Evolutionary conservation across 2,113 vertebrate genomes (phyloP), one percentile per base, ranked within the genome.

Genomic region (Cichladusa arquata): DNA sequence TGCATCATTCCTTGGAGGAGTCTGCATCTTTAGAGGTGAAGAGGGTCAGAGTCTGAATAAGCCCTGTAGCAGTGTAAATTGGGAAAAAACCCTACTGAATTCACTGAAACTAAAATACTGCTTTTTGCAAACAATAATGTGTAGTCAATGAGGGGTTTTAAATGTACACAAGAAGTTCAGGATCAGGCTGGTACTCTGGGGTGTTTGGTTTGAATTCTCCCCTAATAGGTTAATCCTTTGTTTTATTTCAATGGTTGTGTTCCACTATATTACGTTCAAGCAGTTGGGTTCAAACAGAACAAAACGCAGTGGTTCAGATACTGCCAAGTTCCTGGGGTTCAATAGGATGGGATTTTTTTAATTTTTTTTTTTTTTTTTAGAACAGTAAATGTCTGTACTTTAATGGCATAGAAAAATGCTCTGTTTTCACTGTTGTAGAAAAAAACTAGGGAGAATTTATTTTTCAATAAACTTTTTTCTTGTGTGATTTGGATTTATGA

Each of bases 401-500:
- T 95, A 95, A 96, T 88, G 95, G 94, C 93, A 92, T 95, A 97
- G 93, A 96, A 91, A 94, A 95, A 97, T 90, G 96, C 96, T 97
- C 98, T 97, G 96, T 97, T 98, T 97, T 97, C 97, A 97, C 95
- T 98, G 97, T 97, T 97, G 98, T 98, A 98, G 98, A 98, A 89
- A 98, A 98, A 97, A 98, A 98, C 97, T 98, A 99, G 98, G 98
- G 96, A 98, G 98, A 98, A 98, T 99, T 99, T 99, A 99, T 99
- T 99, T 99, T 99, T 99, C 98, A 98, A 99, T 99, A 99, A 98
- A 99, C 97, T 96, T 98, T 98, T 97, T 98, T 98, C 97, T 97
- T 98, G 98, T 98, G 99, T 98, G 97, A 98, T 93, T 93, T 90
- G 89, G 92, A 93, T 96, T 91, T 88, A 79, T 92, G 88, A 86